phyloP scores from a whole-genome alignment of 1,140 invertebrate genomes.

The Hesperophylax magnus region DNA sequence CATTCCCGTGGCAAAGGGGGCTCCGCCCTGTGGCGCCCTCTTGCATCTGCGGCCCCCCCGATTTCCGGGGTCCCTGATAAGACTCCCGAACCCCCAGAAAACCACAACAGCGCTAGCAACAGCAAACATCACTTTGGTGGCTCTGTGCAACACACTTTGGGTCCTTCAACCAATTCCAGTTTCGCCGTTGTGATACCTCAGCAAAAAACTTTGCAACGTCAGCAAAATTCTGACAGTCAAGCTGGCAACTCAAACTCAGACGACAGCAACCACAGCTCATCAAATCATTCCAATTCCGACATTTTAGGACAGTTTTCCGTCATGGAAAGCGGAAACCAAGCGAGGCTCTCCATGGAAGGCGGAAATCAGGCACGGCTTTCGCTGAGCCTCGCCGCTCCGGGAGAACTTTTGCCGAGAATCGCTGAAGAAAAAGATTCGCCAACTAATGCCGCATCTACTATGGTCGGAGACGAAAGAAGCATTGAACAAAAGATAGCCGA shows the following conservation, averaged over 20 bases:
- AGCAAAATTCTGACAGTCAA: constrained; percentile 43
- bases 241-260: constrained; percentile 25
- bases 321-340: constrained; percentile 42
- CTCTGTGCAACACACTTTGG: constrained; percentile 56
- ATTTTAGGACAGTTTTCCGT: too few species aligned
- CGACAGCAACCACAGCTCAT: constrained; percentile 5
- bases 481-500: constrained; percentile 51
- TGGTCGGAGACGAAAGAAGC: constrained; percentile 41
- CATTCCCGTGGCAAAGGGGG: constrained; percentile 63
- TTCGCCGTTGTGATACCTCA: constrained; percentile 55
- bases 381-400: constrained; percentile 65
- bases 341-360: constrained; percentile 23
- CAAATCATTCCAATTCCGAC: too few species aligned
- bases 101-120: constrained; percentile 52
- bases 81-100: constrained; percentile 62
- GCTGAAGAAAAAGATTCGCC: constrained; percentile 90
- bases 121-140: constrained; percentile 59
- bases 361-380: constrained; percentile 59
- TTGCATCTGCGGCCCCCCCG: constrained; percentile 60
- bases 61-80: constrained; percentile 61
- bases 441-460: constrained; percentile 70
- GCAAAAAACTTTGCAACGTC: constrained; percentile 48
- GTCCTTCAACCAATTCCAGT: constrained; percentile 54
- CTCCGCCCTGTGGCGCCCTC: constrained; percentile 59
- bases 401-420: constrained; percentile 77